phyloP scores from a whole-genome alignment of 2,797 vertebrate genomes.

The Melanotaenia trifasciata region DNA sequence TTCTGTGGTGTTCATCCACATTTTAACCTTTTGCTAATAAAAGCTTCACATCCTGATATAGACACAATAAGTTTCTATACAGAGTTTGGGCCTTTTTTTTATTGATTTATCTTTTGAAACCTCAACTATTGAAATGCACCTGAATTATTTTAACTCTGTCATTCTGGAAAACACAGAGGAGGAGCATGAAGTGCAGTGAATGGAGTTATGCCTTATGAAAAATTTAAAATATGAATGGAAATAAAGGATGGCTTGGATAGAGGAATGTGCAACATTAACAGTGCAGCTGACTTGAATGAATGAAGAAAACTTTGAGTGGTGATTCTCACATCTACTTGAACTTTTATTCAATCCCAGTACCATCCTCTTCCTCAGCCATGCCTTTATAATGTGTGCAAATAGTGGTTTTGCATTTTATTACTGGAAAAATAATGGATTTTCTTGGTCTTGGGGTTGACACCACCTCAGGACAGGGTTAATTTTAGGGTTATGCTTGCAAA shows the following conservation, averaged over 20 bases:
- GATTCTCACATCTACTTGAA: no score
- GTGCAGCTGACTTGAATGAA: not conserved
- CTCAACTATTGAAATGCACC: not conserved
- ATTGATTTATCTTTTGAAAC: not conserved
- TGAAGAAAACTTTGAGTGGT: not conserved
- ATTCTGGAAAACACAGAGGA: conserved; percentile 4
- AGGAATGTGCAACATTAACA: not conserved
- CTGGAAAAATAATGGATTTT: no score
- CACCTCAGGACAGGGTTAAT: not conserved
- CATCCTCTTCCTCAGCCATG: not conserved
- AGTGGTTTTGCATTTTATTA: not conserved
- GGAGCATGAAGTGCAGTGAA: not conserved
- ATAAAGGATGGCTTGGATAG: not conserved
- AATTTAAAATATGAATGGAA: not conserved
- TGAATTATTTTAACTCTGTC: conserved; percentile 6
- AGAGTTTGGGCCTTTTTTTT: not conserved
- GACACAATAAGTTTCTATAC: not conserved
- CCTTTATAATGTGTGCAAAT: not conserved
- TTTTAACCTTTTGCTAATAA: not conserved
- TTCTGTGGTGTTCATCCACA: not conserved
- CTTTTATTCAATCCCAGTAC: not conserved
- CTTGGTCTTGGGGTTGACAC: not conserved
- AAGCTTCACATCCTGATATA: not conserved
- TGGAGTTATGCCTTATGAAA: not conserved
- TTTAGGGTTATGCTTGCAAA: not conserved